phyloP scores from a whole-genome alignment of 2,888 invertebrate genomes.

The Rutpela maculata region DNA sequence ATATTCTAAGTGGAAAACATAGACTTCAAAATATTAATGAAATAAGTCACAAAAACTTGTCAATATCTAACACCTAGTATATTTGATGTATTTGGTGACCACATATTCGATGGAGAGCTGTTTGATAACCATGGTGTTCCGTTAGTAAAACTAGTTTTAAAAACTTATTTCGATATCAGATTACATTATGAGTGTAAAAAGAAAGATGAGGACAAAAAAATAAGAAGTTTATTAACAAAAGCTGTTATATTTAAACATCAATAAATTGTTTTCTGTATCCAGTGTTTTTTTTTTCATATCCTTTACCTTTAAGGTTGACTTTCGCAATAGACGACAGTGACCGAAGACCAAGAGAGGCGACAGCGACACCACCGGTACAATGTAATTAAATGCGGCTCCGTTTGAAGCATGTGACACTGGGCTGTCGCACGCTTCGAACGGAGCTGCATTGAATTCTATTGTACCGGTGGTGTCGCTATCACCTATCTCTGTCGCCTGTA shows the following conservation, averaged over 20 bases:
- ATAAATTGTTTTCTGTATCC: not conserved
- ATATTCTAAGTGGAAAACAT: not conserved
- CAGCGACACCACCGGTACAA: too few relatives aligned
- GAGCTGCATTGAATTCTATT: too few relatives aligned
- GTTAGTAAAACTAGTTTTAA: constrained; percentile 29
- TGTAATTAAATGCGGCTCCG: too few relatives aligned
- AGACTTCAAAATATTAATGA: not conserved
- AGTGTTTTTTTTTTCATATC: not conserved
- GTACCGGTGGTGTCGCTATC: too few relatives aligned
- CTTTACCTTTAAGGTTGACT: too few relatives aligned
- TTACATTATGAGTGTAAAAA: constrained; percentile 14
- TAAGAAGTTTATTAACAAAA: not conserved
- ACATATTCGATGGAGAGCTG: constrained; percentile 30
- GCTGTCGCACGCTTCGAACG: too few relatives aligned
- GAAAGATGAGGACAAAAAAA: not conserved
- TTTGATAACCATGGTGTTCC: constrained; percentile 22
- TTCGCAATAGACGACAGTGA: too few relatives aligned
- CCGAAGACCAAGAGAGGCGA: too few relatives aligned
- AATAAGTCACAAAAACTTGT: not conserved
- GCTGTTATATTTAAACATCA: not conserved
- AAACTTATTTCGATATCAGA: constrained; percentile 47
- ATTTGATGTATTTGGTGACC: constrained; percentile 26
- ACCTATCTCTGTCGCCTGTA: too few relatives aligned
- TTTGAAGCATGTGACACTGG: too few relatives aligned
- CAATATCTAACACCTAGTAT: not conserved